Percentiles rank a stretch among this genome's conserved stretches.
phyloP scores from a whole-genome alignment of 2,113 vertebrate genomes.

The Atlantisia rogersi region DNA sequence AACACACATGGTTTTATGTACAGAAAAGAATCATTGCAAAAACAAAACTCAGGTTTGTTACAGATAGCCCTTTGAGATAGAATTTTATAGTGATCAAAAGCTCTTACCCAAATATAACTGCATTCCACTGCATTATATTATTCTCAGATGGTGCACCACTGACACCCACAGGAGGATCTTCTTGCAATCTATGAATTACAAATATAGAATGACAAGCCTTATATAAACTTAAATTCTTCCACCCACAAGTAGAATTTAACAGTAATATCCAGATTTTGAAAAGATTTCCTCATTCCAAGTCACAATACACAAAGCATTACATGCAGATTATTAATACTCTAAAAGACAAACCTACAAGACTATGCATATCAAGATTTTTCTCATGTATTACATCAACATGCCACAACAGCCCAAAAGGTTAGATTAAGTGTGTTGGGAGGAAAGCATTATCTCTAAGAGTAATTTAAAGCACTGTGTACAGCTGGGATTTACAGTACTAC shows the following conservation, averaged over 20 bases:
- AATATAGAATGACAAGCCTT: not conserved
- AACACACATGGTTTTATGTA: not conserved
- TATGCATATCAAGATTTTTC: fast-evolving
- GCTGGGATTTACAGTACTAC: not conserved
- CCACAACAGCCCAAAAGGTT: not conserved
- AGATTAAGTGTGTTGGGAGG: not conserved
- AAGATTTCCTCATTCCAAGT: not conserved
- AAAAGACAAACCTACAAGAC: not conserved
- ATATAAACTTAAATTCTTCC: not conserved
- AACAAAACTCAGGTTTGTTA: not conserved
- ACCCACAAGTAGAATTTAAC: not conserved
- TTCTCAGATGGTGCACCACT: constrained; percentile 98
- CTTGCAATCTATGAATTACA: constrained; percentile 89
- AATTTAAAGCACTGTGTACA: not conserved
- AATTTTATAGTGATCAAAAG: not conserved
- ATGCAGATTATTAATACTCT: not conserved
- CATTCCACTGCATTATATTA: constrained; percentile 99
- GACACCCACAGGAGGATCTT: constrained; percentile 98
- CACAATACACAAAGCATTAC: not conserved
- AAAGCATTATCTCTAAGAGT: not conserved
- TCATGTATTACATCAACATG: not conserved
- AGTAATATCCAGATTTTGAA: not conserved
- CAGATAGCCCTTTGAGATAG: not conserved
- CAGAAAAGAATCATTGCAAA: not conserved
- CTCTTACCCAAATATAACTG: constrained; percentile 99